Evolutionary conservation across 2,113 vertebrate species (phyloP).

Genomic region (Lamprologus lemairii): DNA sequence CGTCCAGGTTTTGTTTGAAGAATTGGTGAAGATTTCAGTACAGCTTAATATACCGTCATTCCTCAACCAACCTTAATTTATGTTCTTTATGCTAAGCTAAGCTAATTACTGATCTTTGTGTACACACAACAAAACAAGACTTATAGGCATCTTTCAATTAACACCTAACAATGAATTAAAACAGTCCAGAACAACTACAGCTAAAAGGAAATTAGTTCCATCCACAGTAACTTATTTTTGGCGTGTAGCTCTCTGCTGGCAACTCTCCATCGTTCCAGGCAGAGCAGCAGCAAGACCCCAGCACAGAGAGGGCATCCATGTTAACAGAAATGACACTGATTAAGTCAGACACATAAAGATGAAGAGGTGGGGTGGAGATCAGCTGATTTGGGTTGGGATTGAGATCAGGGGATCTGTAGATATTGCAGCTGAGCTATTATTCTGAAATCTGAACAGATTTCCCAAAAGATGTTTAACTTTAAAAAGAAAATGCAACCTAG

Average conservation of each 20-base stretch:
- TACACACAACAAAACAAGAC: not conserved
- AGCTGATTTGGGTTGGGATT: not conserved
- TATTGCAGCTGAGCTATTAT: not conserved
- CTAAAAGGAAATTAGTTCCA: not conserved
- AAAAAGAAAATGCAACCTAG: not conserved
- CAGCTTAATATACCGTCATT: not conserved
- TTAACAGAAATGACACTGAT: not conserved
- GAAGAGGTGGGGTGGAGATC: not conserved
- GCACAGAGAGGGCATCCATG: not conserved
- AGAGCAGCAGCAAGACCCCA: not conserved
- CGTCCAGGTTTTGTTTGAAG: not conserved
- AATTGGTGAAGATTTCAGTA: not conserved
- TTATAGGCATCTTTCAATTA: not conserved
- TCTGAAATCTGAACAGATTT: not conserved
- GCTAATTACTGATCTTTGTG: not conserved
- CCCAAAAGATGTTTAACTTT: not conserved
- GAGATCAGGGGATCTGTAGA: not conserved
- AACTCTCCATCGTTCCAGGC: not conserved
- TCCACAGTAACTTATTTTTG: not conserved
- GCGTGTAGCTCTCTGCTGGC: not conserved
- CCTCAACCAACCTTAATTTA: not conserved
- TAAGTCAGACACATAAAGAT: not conserved
- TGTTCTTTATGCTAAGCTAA: not conserved
- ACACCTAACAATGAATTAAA: not conserved
- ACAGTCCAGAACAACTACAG: not conserved